Evolutionary conservation across 2,888 invertebrate species (phyloP), one percentile per base, ranked within the genome.

Genomic region (Chrysotoxum bicinctum): DNA sequence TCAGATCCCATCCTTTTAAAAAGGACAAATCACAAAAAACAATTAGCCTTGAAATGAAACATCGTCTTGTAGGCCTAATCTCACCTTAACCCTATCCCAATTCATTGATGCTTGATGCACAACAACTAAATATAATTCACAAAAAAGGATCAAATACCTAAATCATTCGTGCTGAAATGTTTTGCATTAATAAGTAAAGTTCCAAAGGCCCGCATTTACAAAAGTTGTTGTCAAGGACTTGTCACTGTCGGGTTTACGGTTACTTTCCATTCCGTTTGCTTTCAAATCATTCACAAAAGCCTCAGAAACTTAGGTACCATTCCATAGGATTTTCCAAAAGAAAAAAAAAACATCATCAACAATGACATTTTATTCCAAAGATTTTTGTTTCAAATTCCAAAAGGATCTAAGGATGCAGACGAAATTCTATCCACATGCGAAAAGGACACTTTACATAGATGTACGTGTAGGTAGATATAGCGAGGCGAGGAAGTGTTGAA

Each of bases 351-450:
- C 35, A 58, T n/a, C 32, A 68, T 62, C 58, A 45, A 62, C 45
- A 52, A 54, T 66, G 69, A 60, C 26, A 60, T 45, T 48, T 43
- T 50, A 52, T 74, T 66, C 43, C 12, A 56, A 56, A 68, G 81
- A 73, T 68, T 77, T 77, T 76, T 81, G 81, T 81, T 81, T 85
- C 85, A 77, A 79, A 73, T 48, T 74, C 74, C 56, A 77, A 77
- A 68, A 64, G 64, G 73, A 73, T 69, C 73, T 62, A 26, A 60
- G 56, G 48, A 77, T 69, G 68, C 85, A 85, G 85, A 81, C 85
- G 81, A 81, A 81, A 85, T 43, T 73, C 73, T 56, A 85, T 23
- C 75, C 78, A 48, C 56, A 37, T 23, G 35, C 30, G 40, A 50
- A 30, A 50, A 10, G 58, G 35, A 43, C 64, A 64, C 45, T 64